A percentile compares a stretch with the other conserved stretches of the same genome.
Conservation (phyloP, 2,113 vertebrate species). For the Dicrurus megarhynchus region DNA sequence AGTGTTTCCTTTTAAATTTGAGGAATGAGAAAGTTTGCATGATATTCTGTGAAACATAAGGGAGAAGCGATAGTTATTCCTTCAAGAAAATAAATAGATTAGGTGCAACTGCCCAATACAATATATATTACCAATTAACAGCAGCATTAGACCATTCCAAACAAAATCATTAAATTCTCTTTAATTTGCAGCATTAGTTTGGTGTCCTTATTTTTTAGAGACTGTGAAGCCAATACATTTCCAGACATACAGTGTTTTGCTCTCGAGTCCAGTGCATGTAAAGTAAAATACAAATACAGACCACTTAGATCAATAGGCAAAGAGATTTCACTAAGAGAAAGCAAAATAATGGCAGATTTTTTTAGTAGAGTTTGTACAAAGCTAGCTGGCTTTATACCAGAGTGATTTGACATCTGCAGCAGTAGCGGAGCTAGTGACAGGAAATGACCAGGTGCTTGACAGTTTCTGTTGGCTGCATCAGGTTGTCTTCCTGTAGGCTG, state of each 20-base stretch:
- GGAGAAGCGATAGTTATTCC: background rate
- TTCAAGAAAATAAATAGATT: background rate
- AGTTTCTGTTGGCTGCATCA: conserved; percentile 34
- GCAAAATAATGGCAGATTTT: background rate
- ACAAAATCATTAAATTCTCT: background rate
- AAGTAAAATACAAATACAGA: background rate
- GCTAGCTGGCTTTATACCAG: background rate
- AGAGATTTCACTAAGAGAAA: background rate
- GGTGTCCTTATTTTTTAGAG: background rate
- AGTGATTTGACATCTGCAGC: background rate
- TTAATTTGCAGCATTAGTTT: background rate
- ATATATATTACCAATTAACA: conserved; percentile 3
- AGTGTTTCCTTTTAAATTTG: background rate
- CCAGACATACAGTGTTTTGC: background rate
- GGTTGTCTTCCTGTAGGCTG: conserved; percentile 51
- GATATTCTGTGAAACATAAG: background rate
- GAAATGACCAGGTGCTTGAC: conserved; percentile 47
- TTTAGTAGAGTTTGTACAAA: background rate
- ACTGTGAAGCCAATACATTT: background rate
- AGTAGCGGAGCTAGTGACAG: background rate
- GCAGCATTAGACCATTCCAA: background rate
- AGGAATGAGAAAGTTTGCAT: background rate
- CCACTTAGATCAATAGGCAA: background rate
- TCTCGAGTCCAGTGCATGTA: background rate
- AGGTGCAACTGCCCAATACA: background rate